Conservation (phyloP, 2,797 vertebrate species). For the Chaetophractus vellerosus region DNA sequence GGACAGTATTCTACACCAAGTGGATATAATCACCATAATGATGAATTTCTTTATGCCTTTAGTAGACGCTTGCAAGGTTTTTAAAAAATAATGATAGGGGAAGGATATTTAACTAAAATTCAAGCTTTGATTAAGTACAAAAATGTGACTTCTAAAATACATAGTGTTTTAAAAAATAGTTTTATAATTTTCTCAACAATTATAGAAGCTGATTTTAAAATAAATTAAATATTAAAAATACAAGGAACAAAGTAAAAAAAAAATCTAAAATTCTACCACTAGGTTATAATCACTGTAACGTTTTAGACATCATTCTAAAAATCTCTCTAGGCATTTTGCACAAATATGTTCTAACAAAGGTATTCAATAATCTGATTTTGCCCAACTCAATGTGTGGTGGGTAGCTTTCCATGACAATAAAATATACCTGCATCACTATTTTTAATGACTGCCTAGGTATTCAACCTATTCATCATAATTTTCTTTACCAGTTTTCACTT, state of each 20-base stretch:
- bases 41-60: constrained; percentile 70
- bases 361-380: constrained; percentile 48
- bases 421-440: background rate
- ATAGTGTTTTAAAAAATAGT: constrained; percentile 59
- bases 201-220: constrained; percentile 56
- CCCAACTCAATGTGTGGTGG: background rate
- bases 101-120: constrained; percentile 75
- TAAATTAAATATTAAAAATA: constrained; percentile 68
- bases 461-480: background rate
- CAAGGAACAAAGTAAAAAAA: constrained; percentile 66
- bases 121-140: constrained; percentile 62
- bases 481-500: background rate
- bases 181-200: constrained; percentile 74
- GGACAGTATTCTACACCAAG: constrained; percentile 18
- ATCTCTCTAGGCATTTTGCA: constrained; percentile 51
- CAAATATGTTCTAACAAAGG: constrained; percentile 1
- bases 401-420: background rate
- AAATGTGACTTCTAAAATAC: constrained; percentile 72
- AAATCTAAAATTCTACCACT: constrained; percentile 62
- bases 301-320: constrained; percentile 62
- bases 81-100: constrained; percentile 73
- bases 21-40: constrained; percentile 57
- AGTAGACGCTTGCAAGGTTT: constrained; percentile 52
- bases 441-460: background rate
- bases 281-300: constrained; percentile 62